Percentiles rank a stretch among this genome's conserved stretches.
phyloP scores from a whole-genome alignment of 2,888 invertebrate species.

The Sphinx pinastri region DNA sequence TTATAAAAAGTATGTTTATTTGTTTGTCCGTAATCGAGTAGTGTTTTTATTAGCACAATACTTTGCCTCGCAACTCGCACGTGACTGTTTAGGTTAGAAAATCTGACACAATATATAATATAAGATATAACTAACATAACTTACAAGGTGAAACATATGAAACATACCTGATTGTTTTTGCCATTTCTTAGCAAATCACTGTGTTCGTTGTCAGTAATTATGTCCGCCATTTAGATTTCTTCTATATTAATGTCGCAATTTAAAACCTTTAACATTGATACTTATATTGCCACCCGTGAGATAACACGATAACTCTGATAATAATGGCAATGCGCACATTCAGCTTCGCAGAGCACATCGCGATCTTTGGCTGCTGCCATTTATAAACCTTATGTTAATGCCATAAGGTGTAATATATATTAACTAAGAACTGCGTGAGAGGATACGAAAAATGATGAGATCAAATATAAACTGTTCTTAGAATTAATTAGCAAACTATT shows the following conservation, averaged over 20 bases:
- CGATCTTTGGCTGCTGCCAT: neutral
- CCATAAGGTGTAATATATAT: neutral
- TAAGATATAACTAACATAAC: too few species aligned
- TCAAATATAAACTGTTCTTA: neutral
- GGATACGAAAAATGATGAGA: neutral
- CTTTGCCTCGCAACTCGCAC: neutral
- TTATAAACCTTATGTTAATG: conserved; percentile 2
- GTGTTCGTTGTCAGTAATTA: conserved; percentile 13
- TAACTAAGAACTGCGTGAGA: neutral
- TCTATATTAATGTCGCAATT: neutral
- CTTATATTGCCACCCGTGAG: neutral
- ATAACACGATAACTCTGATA: conserved; percentile 23
- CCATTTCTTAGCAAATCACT: conserved; percentile 3
- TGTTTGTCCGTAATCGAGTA: too few species aligned
- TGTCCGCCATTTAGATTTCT: conserved; percentile 6
- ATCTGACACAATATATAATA: too few species aligned
- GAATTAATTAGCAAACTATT: neutral
- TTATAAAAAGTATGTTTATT: too few species aligned
- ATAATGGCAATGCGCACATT: conserved; percentile 8
- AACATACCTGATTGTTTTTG: neutral
- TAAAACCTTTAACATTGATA: neutral
- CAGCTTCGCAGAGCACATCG: conserved; percentile 16
- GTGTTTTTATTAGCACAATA: neutral
- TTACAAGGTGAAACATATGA: neutral
- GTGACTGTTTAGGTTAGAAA: conserved; percentile 14